Evolutionary conservation across 2,113 vertebrate species (phyloP).

Genomic region (Equus przewalskii): DNA sequence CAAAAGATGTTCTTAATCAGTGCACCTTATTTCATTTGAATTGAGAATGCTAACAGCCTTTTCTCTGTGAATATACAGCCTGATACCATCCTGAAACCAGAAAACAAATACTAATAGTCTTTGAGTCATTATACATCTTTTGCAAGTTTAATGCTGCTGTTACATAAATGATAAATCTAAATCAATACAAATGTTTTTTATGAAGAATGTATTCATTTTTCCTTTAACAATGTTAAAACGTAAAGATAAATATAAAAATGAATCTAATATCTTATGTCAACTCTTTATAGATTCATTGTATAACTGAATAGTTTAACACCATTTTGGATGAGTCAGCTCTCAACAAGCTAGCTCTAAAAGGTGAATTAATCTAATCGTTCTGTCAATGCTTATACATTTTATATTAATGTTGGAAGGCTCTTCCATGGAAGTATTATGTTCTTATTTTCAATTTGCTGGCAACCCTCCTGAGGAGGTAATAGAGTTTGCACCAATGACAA

Average conservation of each 20-base stretch:
- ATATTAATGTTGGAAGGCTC: conserved; percentile 67
- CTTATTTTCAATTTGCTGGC: conserved; percentile 69
- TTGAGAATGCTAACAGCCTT: conserved; percentile 40
- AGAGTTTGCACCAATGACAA: conserved; percentile 16
- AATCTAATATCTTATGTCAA: conserved; percentile 72
- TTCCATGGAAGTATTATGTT: conserved; percentile 52
- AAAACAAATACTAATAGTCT: conserved; percentile 39
- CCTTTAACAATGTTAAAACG: conserved; percentile 77
- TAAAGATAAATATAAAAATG: conserved; percentile 77
- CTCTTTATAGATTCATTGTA: conserved; percentile 70
- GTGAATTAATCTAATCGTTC: conserved; percentile 76
- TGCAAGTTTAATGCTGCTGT: conserved; percentile 67
- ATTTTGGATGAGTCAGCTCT: conserved; percentile 67
- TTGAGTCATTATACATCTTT: conserved; percentile 60
- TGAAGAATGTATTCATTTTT: conserved; percentile 72
- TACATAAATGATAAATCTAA: conserved; percentile 77
- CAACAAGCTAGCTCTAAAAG: conserved; percentile 68
- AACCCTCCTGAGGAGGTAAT: conserved; percentile 17
- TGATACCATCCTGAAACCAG: conserved; percentile 49
- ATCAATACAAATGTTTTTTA: conserved; percentile 68
- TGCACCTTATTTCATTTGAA: conserved; percentile 36
- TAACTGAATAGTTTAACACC: conserved; percentile 60
- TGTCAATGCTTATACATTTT: conserved; percentile 65
- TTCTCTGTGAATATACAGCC: conserved; percentile 30
- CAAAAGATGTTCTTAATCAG: conserved; percentile 52